Percentiles rank a stretch among this genome's conserved stretches.
phyloP scores from a whole-genome alignment of 2,113 vertebrate genomes.

The Sinocyclocheilus anshuiensis region DNA sequence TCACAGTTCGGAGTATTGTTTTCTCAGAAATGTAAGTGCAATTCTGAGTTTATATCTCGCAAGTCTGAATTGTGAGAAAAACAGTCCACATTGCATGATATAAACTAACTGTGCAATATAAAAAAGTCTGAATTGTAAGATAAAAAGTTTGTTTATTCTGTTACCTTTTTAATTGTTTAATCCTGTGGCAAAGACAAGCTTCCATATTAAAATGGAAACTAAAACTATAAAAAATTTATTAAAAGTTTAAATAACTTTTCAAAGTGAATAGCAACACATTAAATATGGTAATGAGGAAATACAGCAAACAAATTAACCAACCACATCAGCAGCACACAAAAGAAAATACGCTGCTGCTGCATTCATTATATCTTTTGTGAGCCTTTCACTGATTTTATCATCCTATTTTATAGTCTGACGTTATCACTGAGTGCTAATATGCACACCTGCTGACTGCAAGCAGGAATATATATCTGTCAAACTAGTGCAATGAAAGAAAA shows the following conservation, averaged over 20 bases:
- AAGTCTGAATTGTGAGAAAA: no score
- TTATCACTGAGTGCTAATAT: background rate
- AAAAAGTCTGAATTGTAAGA: background rate
- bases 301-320: background rate
- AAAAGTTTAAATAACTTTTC: no score
- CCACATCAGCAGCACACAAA: background rate
- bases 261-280: background rate
- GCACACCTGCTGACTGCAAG: background rate
- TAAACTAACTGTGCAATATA: background rate
- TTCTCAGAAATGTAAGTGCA: background rate
- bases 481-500: background rate
- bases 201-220: background rate
- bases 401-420: background rate
- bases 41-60: background rate
- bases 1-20: background rate
- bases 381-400: slow-evolving; percentile 2
- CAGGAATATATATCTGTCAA: slow-evolving; percentile 2
- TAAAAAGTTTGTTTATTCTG: background rate
- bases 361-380: background rate
- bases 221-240: background rate
- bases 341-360: background rate
- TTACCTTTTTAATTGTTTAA: background rate
- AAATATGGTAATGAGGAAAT: slow-evolving; percentile 1
- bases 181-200: background rate
- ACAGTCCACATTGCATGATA: no score